Evolutionary conservation across 2,888 invertebrate genomes (phyloP).

Genomic region (Ornithoptera alexandrae): DNA sequence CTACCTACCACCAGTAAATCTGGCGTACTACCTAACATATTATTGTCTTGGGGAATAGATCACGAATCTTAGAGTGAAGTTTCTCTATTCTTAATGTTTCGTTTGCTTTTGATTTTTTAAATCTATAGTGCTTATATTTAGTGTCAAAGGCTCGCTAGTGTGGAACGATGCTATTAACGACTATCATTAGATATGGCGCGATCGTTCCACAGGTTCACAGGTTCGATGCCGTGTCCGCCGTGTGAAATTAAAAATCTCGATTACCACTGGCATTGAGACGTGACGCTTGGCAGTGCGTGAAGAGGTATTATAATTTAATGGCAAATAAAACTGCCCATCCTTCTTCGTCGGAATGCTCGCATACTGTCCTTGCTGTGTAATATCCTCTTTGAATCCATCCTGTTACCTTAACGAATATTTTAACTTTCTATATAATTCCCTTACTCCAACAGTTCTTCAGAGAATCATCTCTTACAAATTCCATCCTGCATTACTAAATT

Average conservation of each 20-base stretch:
- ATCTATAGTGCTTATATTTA: too few relatives aligned
- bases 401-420: too few relatives aligned
- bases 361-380: too few relatives aligned
- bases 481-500: too few relatives aligned
- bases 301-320: slow-evolving; percentile 28
- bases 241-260: slow-evolving; percentile 36
- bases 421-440: too few relatives aligned
- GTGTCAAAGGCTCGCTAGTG: slow-evolving; percentile 4
- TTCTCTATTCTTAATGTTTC: not conserved
- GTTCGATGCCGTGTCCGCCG: slow-evolving; percentile 33
- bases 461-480: too few relatives aligned
- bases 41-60: too few relatives aligned
- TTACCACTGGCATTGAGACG: slow-evolving; percentile 42
- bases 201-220: slow-evolving; percentile 17
- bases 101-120: too few relatives aligned
- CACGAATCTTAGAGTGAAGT: not conserved
- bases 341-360: not conserved
- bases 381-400: too few relatives aligned
- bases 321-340: not conserved
- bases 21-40: too few relatives aligned
- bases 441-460: too few relatives aligned
- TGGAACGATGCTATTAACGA: slow-evolving; percentile 24
- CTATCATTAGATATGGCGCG: slow-evolving; percentile 30
- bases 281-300: slow-evolving; percentile 45
- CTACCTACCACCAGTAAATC: too few relatives aligned